A percentile compares a stretch with the other conserved stretches of the same genome.
Evolutionary conservation across 2,888 invertebrate species (phyloP).

Genomic region (Heliconius erato): DNA sequence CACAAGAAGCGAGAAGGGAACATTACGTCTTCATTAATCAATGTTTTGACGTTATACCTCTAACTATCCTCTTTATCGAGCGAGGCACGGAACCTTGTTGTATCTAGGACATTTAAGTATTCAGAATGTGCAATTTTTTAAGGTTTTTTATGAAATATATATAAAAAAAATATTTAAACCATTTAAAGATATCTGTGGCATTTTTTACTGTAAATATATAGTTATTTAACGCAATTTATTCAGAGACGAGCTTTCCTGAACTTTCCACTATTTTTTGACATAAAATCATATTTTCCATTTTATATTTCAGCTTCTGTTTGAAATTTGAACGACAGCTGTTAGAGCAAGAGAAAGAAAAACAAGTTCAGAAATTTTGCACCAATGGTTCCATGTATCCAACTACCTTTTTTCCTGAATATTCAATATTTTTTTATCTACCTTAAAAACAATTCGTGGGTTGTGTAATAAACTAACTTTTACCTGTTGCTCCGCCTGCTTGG

Average conservation of each 20-base stretch:
- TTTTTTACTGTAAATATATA: not conserved
- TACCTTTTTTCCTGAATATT: not conserved
- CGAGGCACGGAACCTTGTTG: too few relatives aligned
- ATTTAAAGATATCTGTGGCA: not conserved
- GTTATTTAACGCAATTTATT: not conserved
- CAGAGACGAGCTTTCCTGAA: not conserved
- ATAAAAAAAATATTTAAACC: too few relatives aligned
- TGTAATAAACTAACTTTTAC: too few relatives aligned
- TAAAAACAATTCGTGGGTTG: too few relatives aligned
- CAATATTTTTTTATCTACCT: not conserved
- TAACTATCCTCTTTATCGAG: too few relatives aligned
- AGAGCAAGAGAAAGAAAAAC: not conserved
- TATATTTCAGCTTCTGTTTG: not conserved
- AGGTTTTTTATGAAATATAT: too few relatives aligned
- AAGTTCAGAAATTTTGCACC: not conserved
- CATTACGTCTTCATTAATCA: too few relatives aligned
- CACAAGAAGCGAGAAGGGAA: too few relatives aligned
- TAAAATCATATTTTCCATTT: constrained; percentile 10
- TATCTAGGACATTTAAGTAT: too few relatives aligned
- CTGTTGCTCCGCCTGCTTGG: too few relatives aligned
- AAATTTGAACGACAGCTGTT: constrained; percentile 16
- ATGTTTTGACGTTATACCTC: too few relatives aligned
- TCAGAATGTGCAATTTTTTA: too few relatives aligned
- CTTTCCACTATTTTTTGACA: not conserved
- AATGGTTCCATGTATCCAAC: not conserved